A percentile compares a stretch with the other conserved stretches of the same genome.
phyloP scores from a whole-genome alignment of 2,888 invertebrate genomes.

The Yponomeuta sedellus region DNA sequence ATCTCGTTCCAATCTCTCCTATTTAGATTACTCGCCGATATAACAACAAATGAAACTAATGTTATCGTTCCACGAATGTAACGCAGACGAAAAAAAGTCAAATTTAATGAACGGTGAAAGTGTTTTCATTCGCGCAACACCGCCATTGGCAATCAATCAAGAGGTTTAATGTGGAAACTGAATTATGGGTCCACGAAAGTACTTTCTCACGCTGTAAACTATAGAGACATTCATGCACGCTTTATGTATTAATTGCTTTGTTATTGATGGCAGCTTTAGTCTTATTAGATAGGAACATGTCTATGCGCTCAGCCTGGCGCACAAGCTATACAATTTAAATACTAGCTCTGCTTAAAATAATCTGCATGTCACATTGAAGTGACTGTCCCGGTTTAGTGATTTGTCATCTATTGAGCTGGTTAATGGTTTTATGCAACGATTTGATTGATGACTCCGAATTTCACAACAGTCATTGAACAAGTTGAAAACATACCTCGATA shows the following conservation, averaged over 20 bases:
- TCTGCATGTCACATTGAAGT: not conserved
- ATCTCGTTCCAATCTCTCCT: constrained; percentile 65
- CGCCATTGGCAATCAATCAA: constrained; percentile 46
- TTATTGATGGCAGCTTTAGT: not conserved
- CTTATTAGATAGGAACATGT: not conserved
- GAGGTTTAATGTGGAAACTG: constrained; percentile 35
- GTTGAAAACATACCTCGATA: not conserved
- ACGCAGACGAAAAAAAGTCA: constrained; percentile 44
- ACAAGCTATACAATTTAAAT: not conserved
- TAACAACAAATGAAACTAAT: constrained; percentile 55
- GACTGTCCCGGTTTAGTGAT: not conserved
- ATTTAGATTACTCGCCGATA: constrained; percentile 55
- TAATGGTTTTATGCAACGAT: not conserved
- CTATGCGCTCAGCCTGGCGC: not conserved
- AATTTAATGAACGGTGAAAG: constrained; percentile 50
- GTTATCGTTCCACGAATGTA: constrained; percentile 40
- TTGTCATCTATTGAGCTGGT: not conserved
- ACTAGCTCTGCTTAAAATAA: not conserved
- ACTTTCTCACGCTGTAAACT: constrained; percentile 10
- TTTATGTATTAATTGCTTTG: not conserved
- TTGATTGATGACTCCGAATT: not conserved
- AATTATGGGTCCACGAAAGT: constrained; percentile 14
- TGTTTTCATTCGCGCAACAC: constrained; percentile 27
- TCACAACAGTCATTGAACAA: not conserved
- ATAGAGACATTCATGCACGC: not conserved